Evolutionary conservation across 2,888 invertebrate species (phyloP).

Genomic region (Cerceris ruficornis): DNA sequence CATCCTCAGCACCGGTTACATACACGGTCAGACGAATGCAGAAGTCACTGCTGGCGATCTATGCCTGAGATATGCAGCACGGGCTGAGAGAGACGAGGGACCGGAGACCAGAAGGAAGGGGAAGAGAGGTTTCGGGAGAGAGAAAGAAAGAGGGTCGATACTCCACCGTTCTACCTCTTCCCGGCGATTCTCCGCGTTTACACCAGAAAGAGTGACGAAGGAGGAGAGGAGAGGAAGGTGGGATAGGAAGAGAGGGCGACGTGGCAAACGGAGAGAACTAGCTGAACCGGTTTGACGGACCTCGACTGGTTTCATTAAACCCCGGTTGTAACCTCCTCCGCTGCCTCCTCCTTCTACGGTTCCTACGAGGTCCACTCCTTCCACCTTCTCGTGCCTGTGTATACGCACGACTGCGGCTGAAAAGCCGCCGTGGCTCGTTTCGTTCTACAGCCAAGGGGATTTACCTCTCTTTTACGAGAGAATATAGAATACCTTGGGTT

Average conservation of each 20-base stretch:
- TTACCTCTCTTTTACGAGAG: conserved; percentile 31
- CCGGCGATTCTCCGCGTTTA: not conserved
- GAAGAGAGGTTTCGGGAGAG: not conserved
- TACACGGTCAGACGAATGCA: conserved; percentile 36
- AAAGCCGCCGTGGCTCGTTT: conserved; percentile 57
- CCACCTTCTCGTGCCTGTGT: conserved; percentile 47
- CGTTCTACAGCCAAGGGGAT: conserved; percentile 46
- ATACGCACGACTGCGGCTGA: conserved; percentile 59
- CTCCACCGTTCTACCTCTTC: not conserved
- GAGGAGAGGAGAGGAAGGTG: not conserved
- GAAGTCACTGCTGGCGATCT: conserved; percentile 60
- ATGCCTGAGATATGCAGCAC: conserved; percentile 62
- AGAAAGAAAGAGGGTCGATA: no score
- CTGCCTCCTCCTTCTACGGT: conserved; percentile 27
- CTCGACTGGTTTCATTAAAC: conserved; percentile 79
- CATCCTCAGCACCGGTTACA: conserved; percentile 12
- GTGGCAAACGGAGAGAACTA: conserved; percentile 68
- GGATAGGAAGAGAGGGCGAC: conserved; percentile 37
- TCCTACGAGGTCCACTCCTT: conserved; percentile 48
- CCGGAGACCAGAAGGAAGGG: conserved; percentile 39
- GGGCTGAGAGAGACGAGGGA: conserved; percentile 3
- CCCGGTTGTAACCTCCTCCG: conserved; percentile 73
- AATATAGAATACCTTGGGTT: conserved; percentile 30
- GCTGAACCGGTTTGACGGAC: conserved; percentile 76
- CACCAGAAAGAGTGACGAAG: not conserved